These are phyloP conservation scores for Sinonovacula constricta DNA, from an alignment of 1,140 invertebrate species.

Conservation along the genomic window DNA sequence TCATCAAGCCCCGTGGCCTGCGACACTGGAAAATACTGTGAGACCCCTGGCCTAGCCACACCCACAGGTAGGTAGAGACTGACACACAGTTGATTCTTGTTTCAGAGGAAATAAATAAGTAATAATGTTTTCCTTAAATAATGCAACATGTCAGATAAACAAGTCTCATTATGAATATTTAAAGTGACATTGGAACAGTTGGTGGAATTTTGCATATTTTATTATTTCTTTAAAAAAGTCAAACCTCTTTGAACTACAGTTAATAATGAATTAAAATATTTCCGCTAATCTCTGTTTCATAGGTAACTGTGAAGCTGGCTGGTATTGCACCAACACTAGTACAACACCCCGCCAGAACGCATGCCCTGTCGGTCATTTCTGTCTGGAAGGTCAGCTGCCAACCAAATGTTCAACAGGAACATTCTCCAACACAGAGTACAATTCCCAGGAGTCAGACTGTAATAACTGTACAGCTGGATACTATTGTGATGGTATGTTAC, in stretches of 20 bases:
- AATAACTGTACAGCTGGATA: conserved; percentile 73
- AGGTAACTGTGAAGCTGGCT: conserved; percentile 73
- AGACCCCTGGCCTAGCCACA: conserved; percentile 58
- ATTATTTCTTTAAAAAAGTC: too few relatives aligned
- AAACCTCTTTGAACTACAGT: too few relatives aligned
- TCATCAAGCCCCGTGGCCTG: conserved; percentile 63
- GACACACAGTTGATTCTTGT: too few relatives aligned
- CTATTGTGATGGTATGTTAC: conserved; percentile 73
- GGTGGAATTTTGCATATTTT: too few relatives aligned
- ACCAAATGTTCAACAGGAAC: conserved; percentile 71
- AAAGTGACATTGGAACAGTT: neutral
- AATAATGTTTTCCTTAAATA: too few relatives aligned
- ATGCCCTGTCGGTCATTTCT: conserved; percentile 74
- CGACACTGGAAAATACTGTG: conserved; percentile 66
- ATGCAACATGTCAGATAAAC: too few relatives aligned
- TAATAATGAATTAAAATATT: too few relatives aligned
- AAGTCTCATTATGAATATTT: neutral
- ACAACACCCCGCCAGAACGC: conserved; percentile 62
- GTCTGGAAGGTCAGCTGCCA: conserved; percentile 67
- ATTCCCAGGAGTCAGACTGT: conserved; percentile 64
- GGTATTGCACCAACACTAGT: conserved; percentile 74
- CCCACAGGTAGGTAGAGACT: conserved; percentile 64
- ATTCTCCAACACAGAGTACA: conserved; percentile 61
- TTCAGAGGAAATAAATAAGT: too few relatives aligned
- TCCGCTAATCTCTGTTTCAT: neutral